These are phyloP conservation scores for Sphecodes monilicornis DNA, from an alignment of 2,888 invertebrate species.

Conservation along the genomic window DNA sequence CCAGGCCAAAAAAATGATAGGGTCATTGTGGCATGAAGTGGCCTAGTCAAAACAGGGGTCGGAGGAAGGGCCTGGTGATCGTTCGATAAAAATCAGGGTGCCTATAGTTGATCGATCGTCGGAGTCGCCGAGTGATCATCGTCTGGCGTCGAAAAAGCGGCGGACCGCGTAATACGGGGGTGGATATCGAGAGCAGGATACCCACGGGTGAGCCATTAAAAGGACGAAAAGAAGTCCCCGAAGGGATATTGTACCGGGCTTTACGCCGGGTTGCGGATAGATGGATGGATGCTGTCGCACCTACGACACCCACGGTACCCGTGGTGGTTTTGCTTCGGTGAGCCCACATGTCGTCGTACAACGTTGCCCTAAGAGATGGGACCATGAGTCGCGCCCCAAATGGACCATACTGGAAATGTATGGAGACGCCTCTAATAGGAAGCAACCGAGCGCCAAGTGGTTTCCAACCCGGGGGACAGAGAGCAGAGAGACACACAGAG, in stretches of 20 bases:
- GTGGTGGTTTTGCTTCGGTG: constrained; percentile 82
- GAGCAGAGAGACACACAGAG: neutral
- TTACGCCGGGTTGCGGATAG: constrained; percentile 72
- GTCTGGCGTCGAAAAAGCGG: constrained; percentile 24
- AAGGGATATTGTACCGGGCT: constrained; percentile 80
- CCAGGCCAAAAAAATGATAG: neutral
- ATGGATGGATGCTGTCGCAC: constrained; percentile 79
- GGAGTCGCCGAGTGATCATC: constrained; percentile 67
- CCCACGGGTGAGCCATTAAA: constrained; percentile 80
- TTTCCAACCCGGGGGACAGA: constrained; percentile 71
- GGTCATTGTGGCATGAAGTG: neutral
- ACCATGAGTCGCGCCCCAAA: constrained; percentile 79
- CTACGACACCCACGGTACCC: constrained; percentile 74
- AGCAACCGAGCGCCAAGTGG: constrained; percentile 77
- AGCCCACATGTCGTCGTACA: constrained; percentile 82
- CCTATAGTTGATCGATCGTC: constrained; percentile 77
- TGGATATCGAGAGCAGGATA: constrained; percentile 64
- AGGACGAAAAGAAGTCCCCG: constrained; percentile 82
- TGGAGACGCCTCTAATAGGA: constrained; percentile 78
- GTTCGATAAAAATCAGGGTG: constrained; percentile 30
- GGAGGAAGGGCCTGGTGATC: constrained; percentile 10
- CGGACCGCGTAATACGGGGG: constrained; percentile 53
- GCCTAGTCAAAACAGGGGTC: constrained; percentile 42
- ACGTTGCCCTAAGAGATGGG: constrained; percentile 58
- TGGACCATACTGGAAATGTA: constrained; percentile 77